A percentile compares a stretch with the other conserved stretches of the same genome.
Conservation (phyloP, 2,113 vertebrate genomes). For the Odontesthes bonariensis region DNA sequence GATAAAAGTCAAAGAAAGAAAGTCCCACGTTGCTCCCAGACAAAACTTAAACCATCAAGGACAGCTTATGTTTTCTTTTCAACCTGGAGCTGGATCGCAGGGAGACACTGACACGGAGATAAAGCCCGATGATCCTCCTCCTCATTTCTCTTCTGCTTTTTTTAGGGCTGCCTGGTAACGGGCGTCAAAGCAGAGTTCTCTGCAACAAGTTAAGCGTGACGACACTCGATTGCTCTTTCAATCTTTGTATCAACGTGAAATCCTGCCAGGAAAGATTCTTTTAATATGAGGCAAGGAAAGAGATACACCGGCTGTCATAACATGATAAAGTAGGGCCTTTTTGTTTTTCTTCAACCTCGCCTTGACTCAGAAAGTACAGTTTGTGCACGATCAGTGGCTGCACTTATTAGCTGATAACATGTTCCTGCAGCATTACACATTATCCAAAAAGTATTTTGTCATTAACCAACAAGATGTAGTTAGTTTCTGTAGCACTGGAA, state of each 20-base stretch:
- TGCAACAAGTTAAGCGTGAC: not conserved
- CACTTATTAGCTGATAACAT: not conserved
- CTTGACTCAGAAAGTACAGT: not conserved
- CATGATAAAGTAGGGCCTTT: not conserved
- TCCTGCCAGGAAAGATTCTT: not conserved
- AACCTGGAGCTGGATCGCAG: not conserved
- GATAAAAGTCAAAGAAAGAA: conserved; percentile 35
- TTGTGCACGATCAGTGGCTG: not conserved
- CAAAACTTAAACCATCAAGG: not conserved
- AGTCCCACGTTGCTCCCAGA: conserved; percentile 5
- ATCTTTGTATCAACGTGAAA: too few relatives aligned
- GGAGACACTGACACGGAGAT: not conserved
- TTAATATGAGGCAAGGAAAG: not conserved
- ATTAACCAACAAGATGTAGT: too few relatives aligned
- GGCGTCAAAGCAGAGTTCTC: conserved; percentile 3
- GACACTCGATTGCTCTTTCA: not conserved
- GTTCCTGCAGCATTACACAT: not conserved
- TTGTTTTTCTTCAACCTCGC: not conserved
- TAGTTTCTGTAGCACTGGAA: too few relatives aligned
- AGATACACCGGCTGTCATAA: not conserved
- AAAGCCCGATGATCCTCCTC: not conserved
- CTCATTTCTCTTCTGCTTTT: conserved; percentile 24
- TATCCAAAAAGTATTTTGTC: too few relatives aligned
- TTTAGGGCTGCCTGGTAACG: not conserved
- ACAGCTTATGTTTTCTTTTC: not conserved